phyloP scores from a whole-genome alignment of 2,797 vertebrate genomes.

The Bovichtus variegatus region DNA sequence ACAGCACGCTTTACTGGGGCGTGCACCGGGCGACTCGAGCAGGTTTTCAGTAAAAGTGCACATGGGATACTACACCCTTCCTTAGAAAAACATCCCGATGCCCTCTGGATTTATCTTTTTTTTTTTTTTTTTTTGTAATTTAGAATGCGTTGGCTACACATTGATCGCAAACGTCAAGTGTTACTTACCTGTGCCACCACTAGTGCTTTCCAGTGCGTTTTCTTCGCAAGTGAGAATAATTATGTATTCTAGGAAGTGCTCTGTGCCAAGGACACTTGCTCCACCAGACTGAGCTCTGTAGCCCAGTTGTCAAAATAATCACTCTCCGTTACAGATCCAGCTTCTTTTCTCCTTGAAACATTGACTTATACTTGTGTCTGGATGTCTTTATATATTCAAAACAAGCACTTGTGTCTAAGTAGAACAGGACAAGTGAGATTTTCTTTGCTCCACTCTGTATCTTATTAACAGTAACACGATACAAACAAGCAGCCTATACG shows the following conservation, averaged over 20 bases:
- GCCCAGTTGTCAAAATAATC: slow-evolving; percentile 42
- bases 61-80: slow-evolving; percentile 16
- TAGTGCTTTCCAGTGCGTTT: background rate
- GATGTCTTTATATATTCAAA: background rate
- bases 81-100: background rate
- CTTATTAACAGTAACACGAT: slow-evolving; percentile 15
- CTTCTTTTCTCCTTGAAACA: slow-evolving; percentile 7
- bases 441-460: background rate
- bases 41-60: slow-evolving; percentile 20
- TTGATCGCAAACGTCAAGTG: background rate
- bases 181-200: background rate
- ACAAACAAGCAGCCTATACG: slow-evolving; percentile 14
- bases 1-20: slow-evolving; percentile 63
- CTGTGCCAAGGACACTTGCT: slow-evolving; percentile 54
- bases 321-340: slow-evolving; percentile 7
- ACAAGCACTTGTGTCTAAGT: background rate
- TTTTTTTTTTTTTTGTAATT: no score
- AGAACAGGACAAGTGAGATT: background rate
- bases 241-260: slow-evolving; percentile 52
- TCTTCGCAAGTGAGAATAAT: slow-evolving; percentile 19
- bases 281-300: slow-evolving; percentile 32
- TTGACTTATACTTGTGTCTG: background rate
- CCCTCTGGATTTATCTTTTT: background rate
- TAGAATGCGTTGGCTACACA: background rate
- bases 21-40: slow-evolving; percentile 55